A percentile compares a stretch with the other conserved stretches of the same genome.
These are phyloP conservation scores for Drosophila multiciliata DNA, from an alignment of 2,888 invertebrate species.

Conservation along the genomic window DNA sequence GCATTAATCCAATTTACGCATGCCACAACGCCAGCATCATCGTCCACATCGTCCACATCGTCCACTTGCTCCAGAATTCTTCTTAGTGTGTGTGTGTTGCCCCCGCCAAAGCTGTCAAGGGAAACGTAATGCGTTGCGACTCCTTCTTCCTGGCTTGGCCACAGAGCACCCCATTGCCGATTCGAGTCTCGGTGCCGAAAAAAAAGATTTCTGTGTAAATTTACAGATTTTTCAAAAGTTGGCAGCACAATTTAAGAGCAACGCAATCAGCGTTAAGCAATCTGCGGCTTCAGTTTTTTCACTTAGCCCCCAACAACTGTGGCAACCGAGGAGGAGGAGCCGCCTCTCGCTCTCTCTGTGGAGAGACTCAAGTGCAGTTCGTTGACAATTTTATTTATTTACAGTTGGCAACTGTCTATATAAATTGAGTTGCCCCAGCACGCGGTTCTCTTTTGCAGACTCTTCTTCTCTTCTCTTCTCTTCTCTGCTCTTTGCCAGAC, in stretches of 20 bases:
- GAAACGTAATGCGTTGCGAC: slow-evolving; percentile 27
- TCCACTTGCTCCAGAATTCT: slow-evolving; percentile 73
- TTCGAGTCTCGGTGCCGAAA: neutral
- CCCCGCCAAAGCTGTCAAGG: slow-evolving; percentile 71
- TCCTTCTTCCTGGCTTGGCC: slow-evolving; percentile 13
- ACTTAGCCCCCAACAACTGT: slow-evolving; percentile 41
- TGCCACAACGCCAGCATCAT: slow-evolving; percentile 55
- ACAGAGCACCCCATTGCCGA: slow-evolving; percentile 20
- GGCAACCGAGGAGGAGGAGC: slow-evolving; percentile 8
- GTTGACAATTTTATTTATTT: slow-evolving; percentile 81
- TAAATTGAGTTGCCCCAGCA: slow-evolving; percentile 67
- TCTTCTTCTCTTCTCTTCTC: neutral
- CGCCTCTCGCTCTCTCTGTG: neutral
- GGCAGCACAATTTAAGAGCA: slow-evolving; percentile 84
- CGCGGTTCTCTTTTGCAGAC: slow-evolving; percentile 8
- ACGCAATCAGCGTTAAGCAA: slow-evolving; percentile 81
- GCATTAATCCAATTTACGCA: slow-evolving; percentile 82
- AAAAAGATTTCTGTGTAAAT: slow-evolving; percentile 78
- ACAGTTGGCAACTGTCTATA: slow-evolving; percentile 80
- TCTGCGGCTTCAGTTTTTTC: slow-evolving; percentile 61
- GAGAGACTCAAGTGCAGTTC: slow-evolving; percentile 64
- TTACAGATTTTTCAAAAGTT: slow-evolving; percentile 78
- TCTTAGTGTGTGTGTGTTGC: slow-evolving; percentile 28
- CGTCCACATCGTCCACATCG: slow-evolving; percentile 28
- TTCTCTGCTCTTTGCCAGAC: slow-evolving; percentile 37